Evolutionary conservation across 2,888 invertebrate genomes (phyloP), one percentile per base, ranked within the genome.

Genomic region (Laspeyria flexula): DNA sequence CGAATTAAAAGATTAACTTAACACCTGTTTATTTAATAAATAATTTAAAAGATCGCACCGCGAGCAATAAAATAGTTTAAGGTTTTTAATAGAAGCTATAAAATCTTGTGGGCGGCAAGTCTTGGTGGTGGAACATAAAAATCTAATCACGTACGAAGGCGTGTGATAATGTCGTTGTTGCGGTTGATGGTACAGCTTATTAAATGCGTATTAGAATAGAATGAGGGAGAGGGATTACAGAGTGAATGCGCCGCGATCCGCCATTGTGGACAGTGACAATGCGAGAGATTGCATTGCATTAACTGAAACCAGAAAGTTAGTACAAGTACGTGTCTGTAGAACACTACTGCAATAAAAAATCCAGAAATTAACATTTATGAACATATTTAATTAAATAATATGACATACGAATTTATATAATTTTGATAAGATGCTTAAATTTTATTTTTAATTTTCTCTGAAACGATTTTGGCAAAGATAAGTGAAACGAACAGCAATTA

Each of bases 201-300:
- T 73, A 71, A 73, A 65, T 66, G 59, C 69, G 65, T 73, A 76
- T 75, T 75, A 75, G 73, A 80, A 82, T 81, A 75, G 71, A 78
- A 78, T 73, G 73, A 71, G 65, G 65, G 65, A 73, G 65, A 62
- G 65, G 76, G 73, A 81, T 79, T 80, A 80, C 64, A 67, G 73
- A 75, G 75, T 65, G 73, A 75, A 71, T 43, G 59, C 72, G 65
- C 68, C 67, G 71, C 72, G 54, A 63, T 59, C 65, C 60, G 64
- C 72, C 62, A 78, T 82, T 81, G 81, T 81, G 65, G 74, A 53
- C 68, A 60, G 65, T 78, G 77, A 83, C 81, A 82, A 81, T 81
- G 72, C 75, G 71, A 75, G 73, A 77, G 70, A 78, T 75, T 77
- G 73, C 75, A 79, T 80, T 78, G 71, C 75, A 80, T 81, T 83